A percentile compares a stretch with the other conserved stretches of the same genome.
Evolutionary conservation across 23 tunicate genomes (phyloP).

Genomic region (Ascidia mentula): DNA sequence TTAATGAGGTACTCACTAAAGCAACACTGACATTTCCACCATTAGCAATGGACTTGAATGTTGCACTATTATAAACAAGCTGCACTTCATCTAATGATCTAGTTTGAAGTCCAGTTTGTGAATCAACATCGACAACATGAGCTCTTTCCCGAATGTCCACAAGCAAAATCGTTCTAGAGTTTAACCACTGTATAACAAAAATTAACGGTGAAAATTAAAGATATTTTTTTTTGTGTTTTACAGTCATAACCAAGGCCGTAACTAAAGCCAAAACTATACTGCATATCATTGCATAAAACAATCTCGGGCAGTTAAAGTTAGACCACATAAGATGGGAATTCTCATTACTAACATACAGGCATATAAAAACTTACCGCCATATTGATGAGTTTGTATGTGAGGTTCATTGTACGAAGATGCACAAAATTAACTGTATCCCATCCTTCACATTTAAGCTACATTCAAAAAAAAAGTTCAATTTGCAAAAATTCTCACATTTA

Average conservation of each 20-base stretch:
- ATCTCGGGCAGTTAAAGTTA: no score
- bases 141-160: slow-evolving; percentile 68
- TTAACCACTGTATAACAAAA: slow-evolving; percentile 72
- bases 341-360: no score
- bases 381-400: slow-evolving; percentile 82
- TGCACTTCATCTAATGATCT: slow-evolving; percentile 54
- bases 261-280: no score
- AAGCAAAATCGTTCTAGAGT: slow-evolving; percentile 62
- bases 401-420: slow-evolving; percentile 90
- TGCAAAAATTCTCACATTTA: neutral
- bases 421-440: slow-evolving; percentile 67
- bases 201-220: neutral
- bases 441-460: slow-evolving; percentile 69
- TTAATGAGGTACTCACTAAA: slow-evolving; percentile 35
- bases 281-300: no score
- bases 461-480: neutral
- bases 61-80: slow-evolving; percentile 76
- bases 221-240: neutral
- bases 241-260: no score
- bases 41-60: slow-evolving; percentile 89
- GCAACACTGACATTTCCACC: slow-evolving; percentile 97
- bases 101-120: slow-evolving; percentile 73
- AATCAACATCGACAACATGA: slow-evolving; percentile 88
- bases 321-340: no score
- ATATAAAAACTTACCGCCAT: slow-evolving; percentile 72